phyloP scores from a whole-genome alignment of 2,797 vertebrate species.

The Gobio occitaniae region DNA sequence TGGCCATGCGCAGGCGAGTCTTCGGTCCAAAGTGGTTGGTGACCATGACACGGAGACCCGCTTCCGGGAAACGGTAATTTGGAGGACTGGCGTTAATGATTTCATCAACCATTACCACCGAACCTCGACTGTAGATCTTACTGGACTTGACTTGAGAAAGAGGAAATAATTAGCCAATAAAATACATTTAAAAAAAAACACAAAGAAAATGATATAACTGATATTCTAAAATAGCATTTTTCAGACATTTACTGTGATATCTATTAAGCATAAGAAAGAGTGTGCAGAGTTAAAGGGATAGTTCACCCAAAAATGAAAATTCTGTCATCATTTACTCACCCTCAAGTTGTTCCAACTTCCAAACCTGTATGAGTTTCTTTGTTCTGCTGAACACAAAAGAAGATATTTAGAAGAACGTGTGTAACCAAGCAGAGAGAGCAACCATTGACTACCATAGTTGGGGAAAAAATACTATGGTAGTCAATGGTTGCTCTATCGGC shows the following conservation, averaged over 20 bases:
- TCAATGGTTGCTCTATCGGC: too few species aligned
- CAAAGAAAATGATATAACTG: not conserved
- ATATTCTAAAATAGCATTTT: not conserved
- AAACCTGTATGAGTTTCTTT: too few species aligned
- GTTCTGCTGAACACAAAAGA: too few species aligned
- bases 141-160: constrained; percentile 84
- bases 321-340: too few species aligned
- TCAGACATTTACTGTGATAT: too few species aligned
- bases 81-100: constrained; percentile 92
- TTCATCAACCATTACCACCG: constrained; percentile 97
- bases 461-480: too few species aligned
- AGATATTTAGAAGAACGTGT: too few species aligned
- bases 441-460: too few species aligned
- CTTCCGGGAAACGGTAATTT: constrained; percentile 93
- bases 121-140: constrained; percentile 84
- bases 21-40: constrained; percentile 97
- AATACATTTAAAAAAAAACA: not conserved
- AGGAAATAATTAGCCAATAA: not conserved
- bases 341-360: too few species aligned
- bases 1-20: constrained; percentile 96
- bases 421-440: too few species aligned
- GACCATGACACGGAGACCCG: constrained; percentile 94
- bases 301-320: too few species aligned
- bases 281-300: constrained; percentile 39
- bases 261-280: constrained; percentile 5